phyloP scores from a whole-genome alignment of 2,797 vertebrate species.

The Thaleichthys pacificus region DNA sequence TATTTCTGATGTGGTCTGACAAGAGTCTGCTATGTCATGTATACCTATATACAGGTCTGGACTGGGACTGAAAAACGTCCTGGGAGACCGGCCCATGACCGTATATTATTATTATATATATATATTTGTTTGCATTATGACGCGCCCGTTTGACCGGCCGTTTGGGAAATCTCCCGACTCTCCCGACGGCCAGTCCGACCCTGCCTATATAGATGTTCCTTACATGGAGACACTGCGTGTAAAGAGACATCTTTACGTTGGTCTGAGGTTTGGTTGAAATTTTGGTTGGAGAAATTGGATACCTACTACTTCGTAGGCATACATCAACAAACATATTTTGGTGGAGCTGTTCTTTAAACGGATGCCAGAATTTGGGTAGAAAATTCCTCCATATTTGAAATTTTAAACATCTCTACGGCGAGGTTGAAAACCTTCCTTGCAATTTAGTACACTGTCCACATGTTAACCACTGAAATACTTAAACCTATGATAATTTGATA shows the following conservation, averaged over 20 bases:
- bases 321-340: slow-evolving; percentile 47
- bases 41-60: too few relatives aligned
- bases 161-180: too few relatives aligned
- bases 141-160: too few relatives aligned
- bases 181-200: too few relatives aligned
- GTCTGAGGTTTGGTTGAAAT: slow-evolving; percentile 70
- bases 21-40: too few relatives aligned
- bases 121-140: too few relatives aligned
- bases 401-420: neutral
- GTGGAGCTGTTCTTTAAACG: slow-evolving; percentile 31
- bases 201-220: slow-evolving; percentile 30
- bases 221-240: slow-evolving; percentile 32
- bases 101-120: too few relatives aligned
- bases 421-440: slow-evolving; percentile 17
- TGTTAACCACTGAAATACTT: neutral
- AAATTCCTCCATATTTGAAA: slow-evolving; percentile 12
- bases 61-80: too few relatives aligned
- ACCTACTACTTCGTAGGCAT: slow-evolving; percentile 47
- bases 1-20: too few relatives aligned
- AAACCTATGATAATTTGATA: slow-evolving; percentile 6
- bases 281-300: slow-evolving; percentile 45
- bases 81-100: too few relatives aligned
- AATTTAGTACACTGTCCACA: slow-evolving; percentile 34
- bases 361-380: slow-evolving; percentile 35
- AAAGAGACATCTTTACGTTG: slow-evolving; percentile 30